A percentile compares a stretch with the other conserved stretches of the same genome.
phyloP scores from a whole-genome alignment of 2,888 invertebrate species.

The Drosophila prolongata region DNA sequence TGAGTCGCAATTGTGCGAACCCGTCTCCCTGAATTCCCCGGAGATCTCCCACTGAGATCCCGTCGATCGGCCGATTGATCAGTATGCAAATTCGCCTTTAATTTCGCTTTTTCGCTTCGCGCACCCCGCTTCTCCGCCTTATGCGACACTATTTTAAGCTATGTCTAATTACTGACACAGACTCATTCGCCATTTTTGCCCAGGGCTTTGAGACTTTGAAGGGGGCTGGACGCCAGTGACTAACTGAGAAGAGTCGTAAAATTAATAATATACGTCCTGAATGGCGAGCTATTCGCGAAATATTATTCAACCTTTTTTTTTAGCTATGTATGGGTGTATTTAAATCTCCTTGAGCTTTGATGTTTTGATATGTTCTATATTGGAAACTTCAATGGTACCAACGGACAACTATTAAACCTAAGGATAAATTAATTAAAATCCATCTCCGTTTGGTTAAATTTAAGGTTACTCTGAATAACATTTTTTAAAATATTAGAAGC shows the following conservation, averaged over 20 bases:
- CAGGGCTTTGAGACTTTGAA: slow-evolving; percentile 15
- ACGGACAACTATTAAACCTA: too few relatives aligned
- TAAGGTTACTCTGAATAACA: too few relatives aligned
- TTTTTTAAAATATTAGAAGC: too few relatives aligned
- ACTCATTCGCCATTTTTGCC: slow-evolving; percentile 58
- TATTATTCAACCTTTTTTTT: not conserved
- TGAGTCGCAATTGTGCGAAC: not conserved
- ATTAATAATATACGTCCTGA: slow-evolving; percentile 8
- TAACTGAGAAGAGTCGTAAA: slow-evolving; percentile 66
- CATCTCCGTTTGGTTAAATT: too few relatives aligned
- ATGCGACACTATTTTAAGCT: slow-evolving; percentile 59
- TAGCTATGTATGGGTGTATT: too few relatives aligned
- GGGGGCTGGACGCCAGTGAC: slow-evolving; percentile 50
- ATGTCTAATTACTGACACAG: slow-evolving; percentile 65
- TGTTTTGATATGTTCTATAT: too few relatives aligned
- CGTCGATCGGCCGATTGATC: slow-evolving; percentile 30
- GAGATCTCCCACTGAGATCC: slow-evolving; percentile 7
- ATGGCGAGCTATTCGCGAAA: not conserved
- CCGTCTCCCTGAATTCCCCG: not conserved
- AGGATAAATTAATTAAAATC: too few relatives aligned
- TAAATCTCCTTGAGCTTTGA: too few relatives aligned
- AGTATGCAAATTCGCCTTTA: slow-evolving; percentile 52
- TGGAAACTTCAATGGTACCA: too few relatives aligned
- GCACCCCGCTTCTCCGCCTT: slow-evolving; percentile 1
- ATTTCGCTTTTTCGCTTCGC: slow-evolving; percentile 36